Base-by-base conservation (phyloP, 2,888 invertebrate genomes). In the Urechis unicinctus region DNA sequence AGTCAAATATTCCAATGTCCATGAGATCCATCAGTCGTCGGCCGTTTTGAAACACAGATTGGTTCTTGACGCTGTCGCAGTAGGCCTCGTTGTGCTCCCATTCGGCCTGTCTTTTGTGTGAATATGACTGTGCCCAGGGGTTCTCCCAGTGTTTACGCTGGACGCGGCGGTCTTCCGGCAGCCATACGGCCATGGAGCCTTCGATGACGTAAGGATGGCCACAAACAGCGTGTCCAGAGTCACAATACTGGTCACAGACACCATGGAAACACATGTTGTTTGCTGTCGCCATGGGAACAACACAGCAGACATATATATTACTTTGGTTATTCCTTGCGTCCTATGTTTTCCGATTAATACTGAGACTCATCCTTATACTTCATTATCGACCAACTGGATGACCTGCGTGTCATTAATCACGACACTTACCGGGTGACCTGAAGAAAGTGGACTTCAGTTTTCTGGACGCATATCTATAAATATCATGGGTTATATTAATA, bases 1-100 rank as follows among this genome's bases (percentile, higher is more conserved):
- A 97, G 81, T 97, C 97, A 71, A 93, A 87, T 44, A 97, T 85
- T 26, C 93, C 84, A 89, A 97, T 89, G 77, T 97, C 97, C 84
- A 96, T 91, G 49, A 98, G 81, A 78, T 97, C 96, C 59, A 92
- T 83, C 46, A 98, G 82, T 51, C 94, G 84, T 54, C 95, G 83
- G 4, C 95, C 95, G 60, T 88, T 86, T 75, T 91, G 88, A 75
- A 94, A 96, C 0, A 94, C 95, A 1, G 90, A 86, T 56, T 89
- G 88, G 63, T 88, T 87, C 36, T 36, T 36, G 17, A 36, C 36
- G 9, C 17, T 36, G 9, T 36, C 36, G 36, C 36, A 36, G 36
- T 36, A 36, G 9, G 36, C 36, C 6, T 21, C 22, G 22, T 45
- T 21, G 9, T 45, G 6, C 13, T 21, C 21, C n/a, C 17, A 17